Evolutionary conservation across 2,888 invertebrate species (phyloP).

Genomic region (Aethes cnicana): DNA sequence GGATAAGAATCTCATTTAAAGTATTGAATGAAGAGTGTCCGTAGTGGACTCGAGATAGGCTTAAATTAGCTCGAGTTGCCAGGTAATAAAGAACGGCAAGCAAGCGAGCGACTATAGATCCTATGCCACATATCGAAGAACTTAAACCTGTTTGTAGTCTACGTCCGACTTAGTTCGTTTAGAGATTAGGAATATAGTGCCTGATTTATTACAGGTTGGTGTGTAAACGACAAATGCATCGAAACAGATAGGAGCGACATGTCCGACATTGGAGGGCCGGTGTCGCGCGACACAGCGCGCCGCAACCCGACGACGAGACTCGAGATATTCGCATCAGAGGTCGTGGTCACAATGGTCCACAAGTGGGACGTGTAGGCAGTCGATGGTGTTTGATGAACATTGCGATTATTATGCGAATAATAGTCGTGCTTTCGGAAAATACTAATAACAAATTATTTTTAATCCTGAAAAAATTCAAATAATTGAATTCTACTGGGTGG

Average conservation of each 20-base stretch:
- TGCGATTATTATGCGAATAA: too few species aligned
- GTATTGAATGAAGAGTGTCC: conserved; percentile 82
- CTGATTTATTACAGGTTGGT: conserved; percentile 83
- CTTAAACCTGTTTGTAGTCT: conserved; percentile 33
- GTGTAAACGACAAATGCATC: conserved; percentile 83
- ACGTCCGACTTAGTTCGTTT: conserved; percentile 41
- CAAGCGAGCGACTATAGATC: conserved; percentile 33
- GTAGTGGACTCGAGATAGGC: conserved; percentile 80
- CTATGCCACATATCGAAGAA: conserved; percentile 24
- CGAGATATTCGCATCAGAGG: conserved; percentile 43
- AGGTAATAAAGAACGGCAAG: conserved; percentile 35
- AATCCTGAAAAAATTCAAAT: too few species aligned
- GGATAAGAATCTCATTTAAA: conserved; percentile 83
- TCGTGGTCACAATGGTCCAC: too few species aligned
- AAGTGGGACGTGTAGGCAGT: too few species aligned
- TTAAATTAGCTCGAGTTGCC: conserved; percentile 59
- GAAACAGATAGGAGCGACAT: conserved; percentile 82
- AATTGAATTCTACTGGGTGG: too few species aligned
- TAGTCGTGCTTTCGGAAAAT: too few species aligned
- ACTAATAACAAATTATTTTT: too few species aligned
- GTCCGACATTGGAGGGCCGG: conserved; percentile 79
- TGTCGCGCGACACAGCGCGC: conserved; percentile 70
- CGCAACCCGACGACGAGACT: conserved; percentile 45
- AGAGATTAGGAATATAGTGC: conserved; percentile 42
- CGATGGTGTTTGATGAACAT: too few species aligned